phyloP scores from a whole-genome alignment of 2,113 vertebrate genomes.

The Taxidea taxus region DNA sequence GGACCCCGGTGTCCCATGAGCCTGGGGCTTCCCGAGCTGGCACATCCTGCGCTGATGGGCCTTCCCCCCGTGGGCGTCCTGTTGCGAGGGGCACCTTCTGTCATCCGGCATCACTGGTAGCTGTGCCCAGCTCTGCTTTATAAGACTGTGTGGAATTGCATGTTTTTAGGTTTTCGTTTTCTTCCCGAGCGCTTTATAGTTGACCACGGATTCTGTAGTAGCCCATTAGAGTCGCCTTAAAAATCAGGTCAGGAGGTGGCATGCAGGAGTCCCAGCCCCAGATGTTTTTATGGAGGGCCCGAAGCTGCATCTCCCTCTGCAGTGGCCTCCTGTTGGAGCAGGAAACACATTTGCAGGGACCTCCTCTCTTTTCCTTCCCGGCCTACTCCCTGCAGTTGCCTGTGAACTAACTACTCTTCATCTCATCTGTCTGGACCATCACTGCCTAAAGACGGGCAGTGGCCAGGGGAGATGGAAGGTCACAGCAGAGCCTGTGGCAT shows the following conservation, averaged over 20 bases:
- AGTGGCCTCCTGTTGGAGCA: background rate
- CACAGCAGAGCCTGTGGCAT: rapidly evolving
- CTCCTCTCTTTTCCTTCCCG: background rate
- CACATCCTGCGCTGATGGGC: rapidly evolving
- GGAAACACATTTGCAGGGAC: background rate
- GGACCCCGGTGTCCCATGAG: rapidly evolving
- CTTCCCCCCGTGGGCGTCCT: background rate
- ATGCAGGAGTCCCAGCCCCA: background rate
- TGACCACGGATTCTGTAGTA: background rate
- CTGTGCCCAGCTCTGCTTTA: background rate
- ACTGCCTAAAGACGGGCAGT: background rate
- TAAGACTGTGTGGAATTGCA: background rate
- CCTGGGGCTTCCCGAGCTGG: rapidly evolving
- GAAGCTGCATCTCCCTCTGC: background rate
- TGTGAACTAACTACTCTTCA: background rate
- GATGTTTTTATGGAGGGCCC: no score
- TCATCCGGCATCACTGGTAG: background rate
- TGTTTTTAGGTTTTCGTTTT: background rate
- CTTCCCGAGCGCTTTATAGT: background rate
- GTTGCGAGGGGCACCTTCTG: background rate
- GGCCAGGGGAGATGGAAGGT: background rate
- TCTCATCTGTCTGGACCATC: background rate
- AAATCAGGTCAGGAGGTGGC: background rate
- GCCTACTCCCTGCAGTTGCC: background rate
- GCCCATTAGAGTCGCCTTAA: background rate